Base-by-base conservation (phyloP, 2,113 vertebrate species). In the Nycticebus coucang region DNA sequence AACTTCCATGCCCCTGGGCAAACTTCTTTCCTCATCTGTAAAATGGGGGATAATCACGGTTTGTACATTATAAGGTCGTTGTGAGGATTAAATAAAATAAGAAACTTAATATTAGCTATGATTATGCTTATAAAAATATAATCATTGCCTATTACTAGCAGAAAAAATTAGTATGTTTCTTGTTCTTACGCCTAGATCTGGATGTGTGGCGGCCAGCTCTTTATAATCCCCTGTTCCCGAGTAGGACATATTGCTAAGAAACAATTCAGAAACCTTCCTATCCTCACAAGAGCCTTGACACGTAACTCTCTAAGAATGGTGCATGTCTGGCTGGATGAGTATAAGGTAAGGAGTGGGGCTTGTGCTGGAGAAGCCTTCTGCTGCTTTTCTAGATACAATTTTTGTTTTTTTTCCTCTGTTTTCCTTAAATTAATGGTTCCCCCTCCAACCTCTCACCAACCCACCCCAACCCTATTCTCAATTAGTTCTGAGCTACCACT, bases 181-280 rank as follows among this genome's bases (percentile, higher is more conserved):
- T 87, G 15, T 9, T 68, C 80, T 60, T 41, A 0, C 45, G 89
- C 75, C 11, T 98, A 99, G 99, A 99, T 99, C 97, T 99, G 99
- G 99, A 99, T 99, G 99, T 99, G 99, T 68, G 99, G 99, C 0
- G 99, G 99, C 3, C 98, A 99, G 92, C 99, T 99, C 57, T 97
- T 99, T 30, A 99, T 99, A 93, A 98, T 99, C 80, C 99, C 99
- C 21, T 99, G 99, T 98, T 99, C 99, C 91, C 98, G 99, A 50
- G 99, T 99, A 1, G 99, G 99, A 1, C 99, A 99, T 74, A 99
- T 99, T 84, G 98, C 98, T 94, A 99, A 99, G 84, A 99, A 98
- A 85, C 95, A 98, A 1, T 83, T 98, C 0, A 97, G 98, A 0
- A 98, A 99, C 11, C 98, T 98, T 0, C 98, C 98, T 0, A 98